Conservation (phyloP, 2,113 vertebrate genomes). For the Lophura nycthemera region DNA sequence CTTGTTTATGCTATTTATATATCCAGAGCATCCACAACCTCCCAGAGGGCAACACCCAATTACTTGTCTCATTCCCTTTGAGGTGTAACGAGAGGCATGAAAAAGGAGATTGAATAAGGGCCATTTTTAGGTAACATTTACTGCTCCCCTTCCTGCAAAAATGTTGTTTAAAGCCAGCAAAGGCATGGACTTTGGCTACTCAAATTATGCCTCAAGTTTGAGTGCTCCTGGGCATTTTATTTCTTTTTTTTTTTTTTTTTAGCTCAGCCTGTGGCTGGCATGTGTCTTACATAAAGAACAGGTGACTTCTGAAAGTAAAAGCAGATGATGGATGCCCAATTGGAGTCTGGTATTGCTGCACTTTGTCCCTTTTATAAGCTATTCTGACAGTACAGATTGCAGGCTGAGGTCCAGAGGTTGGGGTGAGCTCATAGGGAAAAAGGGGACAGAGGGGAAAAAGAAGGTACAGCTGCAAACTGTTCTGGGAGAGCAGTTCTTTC, state of each 20-base stretch:
- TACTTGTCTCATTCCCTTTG: not conserved
- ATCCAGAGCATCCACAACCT: not conserved
- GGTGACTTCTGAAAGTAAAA: conserved; percentile 46
- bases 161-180: not conserved
- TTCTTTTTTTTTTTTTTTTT: not conserved
- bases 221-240: not conserved
- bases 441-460: not conserved
- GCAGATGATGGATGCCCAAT: rapidly evolving
- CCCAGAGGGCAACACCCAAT: not conserved
- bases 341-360: not conserved
- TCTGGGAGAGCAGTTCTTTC: not conserved
- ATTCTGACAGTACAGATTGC: not conserved
- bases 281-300: not conserved
- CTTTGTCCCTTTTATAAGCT: not conserved
- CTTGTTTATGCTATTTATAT: not conserved
- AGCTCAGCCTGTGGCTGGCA: not conserved
- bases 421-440: not conserved
- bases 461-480: not conserved
- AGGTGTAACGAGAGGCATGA: not conserved
- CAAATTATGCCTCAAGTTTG: not conserved
- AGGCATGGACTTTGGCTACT: not conserved
- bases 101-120: not conserved
- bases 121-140: not conserved
- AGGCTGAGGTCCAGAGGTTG: not conserved
- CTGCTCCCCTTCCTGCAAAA: not conserved